phyloP scores from a whole-genome alignment of 2,113 vertebrate species.

The Oenanthe melanoleuca region DNA sequence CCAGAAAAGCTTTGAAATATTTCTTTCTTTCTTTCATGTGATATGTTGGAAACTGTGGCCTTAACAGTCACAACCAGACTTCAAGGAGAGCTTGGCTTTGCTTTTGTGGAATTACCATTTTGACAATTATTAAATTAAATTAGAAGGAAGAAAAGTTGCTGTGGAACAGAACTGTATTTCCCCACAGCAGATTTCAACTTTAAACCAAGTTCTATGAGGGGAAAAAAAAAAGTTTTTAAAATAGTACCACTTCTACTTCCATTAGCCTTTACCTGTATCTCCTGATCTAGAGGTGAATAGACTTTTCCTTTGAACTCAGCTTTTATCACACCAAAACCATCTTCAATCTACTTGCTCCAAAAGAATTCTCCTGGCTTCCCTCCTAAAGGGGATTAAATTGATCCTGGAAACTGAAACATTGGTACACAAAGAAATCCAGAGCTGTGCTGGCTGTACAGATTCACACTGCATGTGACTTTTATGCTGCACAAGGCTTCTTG shows the following conservation, averaged over 20 bases:
- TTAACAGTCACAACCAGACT: not conserved
- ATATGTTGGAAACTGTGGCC: not conserved
- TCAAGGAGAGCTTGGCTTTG: not conserved
- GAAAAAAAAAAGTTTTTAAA: not conserved
- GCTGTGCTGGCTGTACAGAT: not conserved
- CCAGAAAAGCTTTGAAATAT: not conserved
- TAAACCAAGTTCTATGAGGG: not conserved
- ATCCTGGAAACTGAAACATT: not conserved
- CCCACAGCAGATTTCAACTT: not conserved
- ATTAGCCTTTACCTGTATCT: not conserved
- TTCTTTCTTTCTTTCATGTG: not conserved
- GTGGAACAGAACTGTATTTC: not conserved
- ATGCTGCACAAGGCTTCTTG: not conserved
- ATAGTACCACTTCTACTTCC: not conserved
- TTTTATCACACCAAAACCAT: not conserved
- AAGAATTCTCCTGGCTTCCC: not conserved
- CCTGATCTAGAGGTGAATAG: not conserved
- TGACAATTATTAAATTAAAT: not conserved
- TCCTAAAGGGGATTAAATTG: rapidly evolving
- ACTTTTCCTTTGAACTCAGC: not conserved
- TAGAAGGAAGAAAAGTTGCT: not conserved
- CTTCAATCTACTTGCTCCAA: not conserved
- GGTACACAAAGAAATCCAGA: not conserved
- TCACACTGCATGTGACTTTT: rapidly evolving
- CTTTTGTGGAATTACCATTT: not conserved